Evolutionary conservation across 2,888 invertebrate species (phyloP).

Genomic region (Hylaea fasciaria): DNA sequence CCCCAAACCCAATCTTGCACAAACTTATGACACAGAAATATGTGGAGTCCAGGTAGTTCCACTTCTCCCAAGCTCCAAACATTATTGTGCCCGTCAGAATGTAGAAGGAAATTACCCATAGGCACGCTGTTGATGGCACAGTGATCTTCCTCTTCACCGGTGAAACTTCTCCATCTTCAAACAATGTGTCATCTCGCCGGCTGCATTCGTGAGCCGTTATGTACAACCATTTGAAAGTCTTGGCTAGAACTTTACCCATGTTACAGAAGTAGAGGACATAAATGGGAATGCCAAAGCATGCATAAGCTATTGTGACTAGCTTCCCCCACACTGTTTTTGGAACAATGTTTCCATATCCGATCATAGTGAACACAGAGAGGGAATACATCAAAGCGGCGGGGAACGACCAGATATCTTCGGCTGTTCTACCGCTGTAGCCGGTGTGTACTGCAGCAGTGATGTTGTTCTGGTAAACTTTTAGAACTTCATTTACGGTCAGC

Average conservation of each 20-base stretch:
- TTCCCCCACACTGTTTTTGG: slow-evolving; percentile 94
- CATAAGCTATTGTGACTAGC: slow-evolving; percentile 93
- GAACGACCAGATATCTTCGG: slow-evolving; percentile 92
- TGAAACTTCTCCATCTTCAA: slow-evolving; percentile 80
- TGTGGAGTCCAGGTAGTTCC: slow-evolving; percentile 94
- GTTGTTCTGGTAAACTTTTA: slow-evolving; percentile 88
- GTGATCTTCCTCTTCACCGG: slow-evolving; percentile 88
- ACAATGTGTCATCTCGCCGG: slow-evolving; percentile 70
- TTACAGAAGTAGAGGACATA: slow-evolving; percentile 95
- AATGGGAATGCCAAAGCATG: slow-evolving; percentile 94
- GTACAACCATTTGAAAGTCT: slow-evolving; percentile 92
- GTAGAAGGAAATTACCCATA: slow-evolving; percentile 95
- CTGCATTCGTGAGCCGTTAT: slow-evolving; percentile 91
- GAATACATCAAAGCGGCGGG: slow-evolving; percentile 96
- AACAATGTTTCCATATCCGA: slow-evolving; percentile 95
- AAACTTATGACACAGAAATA: slow-evolving; percentile 96
- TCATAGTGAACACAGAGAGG: slow-evolving; percentile 95
- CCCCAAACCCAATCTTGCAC: slow-evolving; percentile 95
- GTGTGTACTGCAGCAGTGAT: slow-evolving; percentile 87
- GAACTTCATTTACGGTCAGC: slow-evolving; percentile 84
- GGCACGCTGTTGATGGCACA: slow-evolving; percentile 94
- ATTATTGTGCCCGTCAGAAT: slow-evolving; percentile 93
- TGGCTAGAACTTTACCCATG: slow-evolving; percentile 94
- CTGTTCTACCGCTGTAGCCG: slow-evolving; percentile 89
- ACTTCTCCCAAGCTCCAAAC: slow-evolving; percentile 95